Base-by-base conservation (phyloP, 2,113 vertebrate genomes). In the Archilochus colubris region DNA sequence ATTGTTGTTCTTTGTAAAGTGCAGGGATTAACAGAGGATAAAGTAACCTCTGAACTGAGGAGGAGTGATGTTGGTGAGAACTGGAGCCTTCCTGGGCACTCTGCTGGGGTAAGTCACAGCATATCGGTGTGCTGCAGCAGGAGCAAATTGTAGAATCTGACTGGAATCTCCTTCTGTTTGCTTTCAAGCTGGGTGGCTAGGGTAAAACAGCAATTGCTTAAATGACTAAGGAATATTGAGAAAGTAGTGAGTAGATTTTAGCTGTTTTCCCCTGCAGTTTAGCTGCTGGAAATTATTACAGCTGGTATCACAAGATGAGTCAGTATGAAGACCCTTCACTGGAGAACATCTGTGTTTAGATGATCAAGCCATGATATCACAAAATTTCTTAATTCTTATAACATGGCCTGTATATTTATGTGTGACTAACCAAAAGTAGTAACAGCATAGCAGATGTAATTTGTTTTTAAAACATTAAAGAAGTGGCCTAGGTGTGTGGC, bases 321-420 rank as follows among this genome's bases (percentile, higher is more conserved):
- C 33, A 53, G 75, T 76, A 74, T 89, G 43, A 93, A 82, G 84
- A 87, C 63, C 31, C 55, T 27, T 74, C 3, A 0, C 59, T 82
- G 83, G 57, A 86, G 88, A 89, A 88, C 91, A 94, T 88, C 79
- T 95, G 91, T 86, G 72, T 87, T 94, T 88, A 80, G 91, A 88
- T 78, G 85, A 89, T 94, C 79, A 78, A 94, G 43, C 54, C 36
- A 87, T 0, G 15, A 43, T 90, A 18, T 73, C 23, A 38, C 51
- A 63, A 91, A 83, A 62, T 62, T 85, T 74, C 36, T 88, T 61
- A 70, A 83, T 77, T 92, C 40, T 86, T 80, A 6, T 73, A 68
- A 78, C 40, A 59, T 67, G 10, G 24, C 11, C 38, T 10, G 21
- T 67, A 44, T 77, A 86, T 88, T 82, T 93, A 51, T 68, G 63